Percentiles rank a stretch among this genome's conserved stretches.
phyloP scores from a whole-genome alignment of 1,140 invertebrate species.

The Amphibalanus amphitrite region DNA sequence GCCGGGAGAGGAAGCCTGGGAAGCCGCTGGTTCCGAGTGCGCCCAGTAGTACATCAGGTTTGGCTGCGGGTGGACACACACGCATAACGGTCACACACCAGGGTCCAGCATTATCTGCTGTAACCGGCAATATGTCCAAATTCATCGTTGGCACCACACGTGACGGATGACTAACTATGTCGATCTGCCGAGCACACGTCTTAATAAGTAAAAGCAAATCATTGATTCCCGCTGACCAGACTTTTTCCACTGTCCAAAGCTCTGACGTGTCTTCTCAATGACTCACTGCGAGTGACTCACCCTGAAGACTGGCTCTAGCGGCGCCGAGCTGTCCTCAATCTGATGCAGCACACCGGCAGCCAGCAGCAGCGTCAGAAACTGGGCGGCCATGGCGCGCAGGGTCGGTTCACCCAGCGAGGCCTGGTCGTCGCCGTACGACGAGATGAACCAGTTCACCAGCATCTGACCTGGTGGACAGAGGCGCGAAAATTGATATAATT shows the following conservation, averaged over 20 bases:
- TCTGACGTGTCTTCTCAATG: too few relatives aligned
- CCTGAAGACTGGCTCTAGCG: slow-evolving; percentile 48
- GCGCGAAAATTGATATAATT: too few relatives aligned
- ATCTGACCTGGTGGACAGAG: slow-evolving; percentile 62
- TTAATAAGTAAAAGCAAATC: too few relatives aligned
- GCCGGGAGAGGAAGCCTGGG: slow-evolving; percentile 48
- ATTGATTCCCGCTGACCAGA: too few relatives aligned
- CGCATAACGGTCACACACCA: too few relatives aligned
- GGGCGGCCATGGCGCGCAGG: slow-evolving; percentile 49
- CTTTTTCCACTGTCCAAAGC: too few relatives aligned
- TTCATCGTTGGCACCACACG: too few relatives aligned
- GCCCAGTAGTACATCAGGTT: slow-evolving; percentile 78
- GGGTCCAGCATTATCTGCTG: too few relatives aligned
- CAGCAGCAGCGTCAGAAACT: slow-evolving; percentile 76
- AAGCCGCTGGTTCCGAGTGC: slow-evolving; percentile 47
- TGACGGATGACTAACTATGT: too few relatives aligned
- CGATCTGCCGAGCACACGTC: too few relatives aligned
- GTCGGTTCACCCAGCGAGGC: slow-evolving; percentile 45
- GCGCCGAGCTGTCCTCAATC: slow-evolving; percentile 46
- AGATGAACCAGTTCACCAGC: slow-evolving; percentile 71
- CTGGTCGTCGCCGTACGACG: slow-evolving; percentile 50
- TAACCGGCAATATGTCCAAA: too few relatives aligned
- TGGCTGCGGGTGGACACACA: slow-evolving; percentile 39
- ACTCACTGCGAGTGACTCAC: too few relatives aligned
- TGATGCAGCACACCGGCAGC: slow-evolving; percentile 64